Conservation (phyloP, 2,797 vertebrate genomes). For the Peromyscus nudipes region DNA sequence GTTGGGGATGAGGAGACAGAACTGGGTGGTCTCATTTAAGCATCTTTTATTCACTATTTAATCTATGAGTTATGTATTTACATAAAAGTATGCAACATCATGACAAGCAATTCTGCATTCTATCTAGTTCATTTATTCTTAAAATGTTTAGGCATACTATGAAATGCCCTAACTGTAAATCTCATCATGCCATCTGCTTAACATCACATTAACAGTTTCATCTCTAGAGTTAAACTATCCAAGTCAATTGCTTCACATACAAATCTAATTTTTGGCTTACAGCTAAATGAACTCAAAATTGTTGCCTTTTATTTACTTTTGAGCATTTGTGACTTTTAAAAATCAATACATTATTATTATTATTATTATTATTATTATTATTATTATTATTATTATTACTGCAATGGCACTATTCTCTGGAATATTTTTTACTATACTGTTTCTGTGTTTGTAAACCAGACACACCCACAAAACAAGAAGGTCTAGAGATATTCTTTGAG, state of each 20-base stretch:
- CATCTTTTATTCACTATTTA: not conserved
- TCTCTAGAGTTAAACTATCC: not conserved
- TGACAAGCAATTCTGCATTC: not conserved
- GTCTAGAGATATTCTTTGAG: not conserved
- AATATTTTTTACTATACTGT: not conserved
- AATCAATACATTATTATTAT: not conserved
- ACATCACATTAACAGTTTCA: not conserved
- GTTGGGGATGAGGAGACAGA: not conserved
- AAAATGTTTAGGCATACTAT: not conserved
- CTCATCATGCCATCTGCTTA: not conserved
- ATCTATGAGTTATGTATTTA: not conserved
- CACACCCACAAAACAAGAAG: not conserved
- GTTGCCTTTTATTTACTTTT: not conserved
- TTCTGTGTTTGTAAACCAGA: not conserved
- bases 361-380: slow-evolving; percentile 22
- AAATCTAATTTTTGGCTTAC: not conserved
- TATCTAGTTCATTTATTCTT: not conserved
- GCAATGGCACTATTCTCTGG: not conserved
- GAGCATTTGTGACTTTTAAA: not conserved
- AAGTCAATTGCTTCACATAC: not conserved
- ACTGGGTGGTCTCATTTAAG: not conserved
- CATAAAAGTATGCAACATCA: not conserved
- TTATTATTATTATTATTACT: not conserved
- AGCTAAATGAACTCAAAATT: not conserved
- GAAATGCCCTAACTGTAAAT: not conserved